phyloP scores from a whole-genome alignment of 1,140 invertebrate species.

The Doryteuthis pealeii region DNA sequence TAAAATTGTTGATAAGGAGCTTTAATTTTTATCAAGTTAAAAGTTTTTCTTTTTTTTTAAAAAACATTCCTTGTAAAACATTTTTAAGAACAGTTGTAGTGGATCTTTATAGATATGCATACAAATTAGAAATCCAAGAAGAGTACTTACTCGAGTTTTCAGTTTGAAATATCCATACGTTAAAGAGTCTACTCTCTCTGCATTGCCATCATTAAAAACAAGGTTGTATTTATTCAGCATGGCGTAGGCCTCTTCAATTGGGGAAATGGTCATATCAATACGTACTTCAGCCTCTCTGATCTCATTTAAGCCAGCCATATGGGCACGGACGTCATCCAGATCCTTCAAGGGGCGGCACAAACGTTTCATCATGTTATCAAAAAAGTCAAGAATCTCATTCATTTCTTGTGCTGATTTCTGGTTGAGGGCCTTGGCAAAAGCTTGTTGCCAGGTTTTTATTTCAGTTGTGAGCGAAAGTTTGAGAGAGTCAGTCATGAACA shows the following conservation, averaged over 20 bases:
- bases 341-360: constrained; percentile 78
- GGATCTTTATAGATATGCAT: too few species aligned
- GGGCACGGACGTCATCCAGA: constrained; percentile 87
- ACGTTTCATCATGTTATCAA: constrained; percentile 56
- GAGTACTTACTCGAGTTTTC: constrained; percentile 62
- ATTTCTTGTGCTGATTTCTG: constrained; percentile 91
- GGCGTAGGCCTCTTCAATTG: constrained; percentile 94
- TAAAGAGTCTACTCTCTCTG: constrained; percentile 89
- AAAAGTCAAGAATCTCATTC: constrained; percentile 67
- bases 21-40: too few species aligned
- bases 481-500: constrained; percentile 71
- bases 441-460: constrained; percentile 78
- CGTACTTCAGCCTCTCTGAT: constrained; percentile 93
- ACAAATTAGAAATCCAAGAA: not conserved
- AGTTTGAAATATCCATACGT: constrained; percentile 86
- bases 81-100: too few species aligned
- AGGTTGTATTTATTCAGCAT: constrained; percentile 86
- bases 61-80: too few species aligned
- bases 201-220: constrained; percentile 83
- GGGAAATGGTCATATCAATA: constrained; percentile 90
- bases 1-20: too few species aligned
- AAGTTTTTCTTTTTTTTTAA: too few species aligned
- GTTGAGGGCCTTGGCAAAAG: constrained; percentile 88
- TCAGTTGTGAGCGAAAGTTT: constrained; percentile 84
- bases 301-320: constrained; percentile 91